Evolutionary conservation across 2,888 invertebrate genomes (phyloP), one percentile per base, ranked within the genome.

Genomic region (Atrina japonica): DNA sequence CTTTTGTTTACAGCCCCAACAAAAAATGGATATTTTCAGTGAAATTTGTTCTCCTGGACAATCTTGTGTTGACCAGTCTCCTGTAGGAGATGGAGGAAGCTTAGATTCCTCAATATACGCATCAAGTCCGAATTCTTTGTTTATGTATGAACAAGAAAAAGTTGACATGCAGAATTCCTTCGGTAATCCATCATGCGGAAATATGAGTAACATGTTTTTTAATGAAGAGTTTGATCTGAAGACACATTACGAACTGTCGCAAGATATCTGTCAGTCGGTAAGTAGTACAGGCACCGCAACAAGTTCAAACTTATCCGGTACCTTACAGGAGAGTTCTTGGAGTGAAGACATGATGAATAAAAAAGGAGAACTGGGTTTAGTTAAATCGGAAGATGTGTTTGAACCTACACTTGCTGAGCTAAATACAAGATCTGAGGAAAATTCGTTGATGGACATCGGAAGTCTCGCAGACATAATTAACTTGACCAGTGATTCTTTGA

Each of bases 131-230:
- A 84, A 85, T 65, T 86, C 86, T 1, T 70, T 85, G 29, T 85
- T 78, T 67, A 84, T 88, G 79, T 88, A 87, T 73, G 88, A 88
- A 16, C 84, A 83, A 64, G 88, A 88, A 45, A 82, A 80, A 68
- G 68, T 77, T 21, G 84, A 86, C 56, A 82, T 83, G 78, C 83
- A 82, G 66, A 79, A 81, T 68, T 76, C 82, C 0, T 58, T 84
- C 30, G 73, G 75, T 9, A 75, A 69, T 55, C 66, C 75, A 1
- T 50, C 56, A 3, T 65, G 63, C 52, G 66, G 30, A 3, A 65
- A 23, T 29, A 27, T 29, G n/a, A 60, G 27, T n/a, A 66, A 45
- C 16, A 30, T 45, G 14, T 53, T 65, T n/a, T 55, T 69, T 27
- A 59, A 69, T 3, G 80, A 81, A 16, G 80, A 81, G 7, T 83